A percentile compares a stretch with the other conserved stretches of the same genome.
Conservation (phyloP, 2,113 vertebrate species). For the Camelus bactrianus region DNA sequence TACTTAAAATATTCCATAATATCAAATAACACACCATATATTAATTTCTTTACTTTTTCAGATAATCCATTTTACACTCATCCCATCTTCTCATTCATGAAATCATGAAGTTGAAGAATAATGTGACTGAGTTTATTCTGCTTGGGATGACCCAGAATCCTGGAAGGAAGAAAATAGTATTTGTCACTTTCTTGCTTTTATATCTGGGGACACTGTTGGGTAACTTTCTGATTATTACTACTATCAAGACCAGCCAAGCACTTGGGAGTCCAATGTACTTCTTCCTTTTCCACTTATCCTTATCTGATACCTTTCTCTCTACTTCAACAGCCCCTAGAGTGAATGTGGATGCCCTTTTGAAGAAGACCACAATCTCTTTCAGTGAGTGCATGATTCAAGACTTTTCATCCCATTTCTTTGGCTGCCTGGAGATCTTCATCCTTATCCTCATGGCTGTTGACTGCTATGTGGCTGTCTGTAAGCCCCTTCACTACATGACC, state of each 20-base stretch:
- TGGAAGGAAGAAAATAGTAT: not conserved
- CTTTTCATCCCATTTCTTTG: constrained; percentile 53
- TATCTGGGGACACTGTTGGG: not conserved
- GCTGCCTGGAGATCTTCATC: constrained; percentile 39
- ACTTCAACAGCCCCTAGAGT: constrained; percentile 37
- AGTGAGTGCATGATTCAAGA: not conserved
- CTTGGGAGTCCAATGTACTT: constrained; percentile 52
- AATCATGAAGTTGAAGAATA: not conserved
- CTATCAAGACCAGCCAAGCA: constrained; percentile 3
- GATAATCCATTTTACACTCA: not conserved
- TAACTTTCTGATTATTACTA: constrained; percentile 29
- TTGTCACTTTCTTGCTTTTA: not conserved
- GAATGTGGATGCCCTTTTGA: not conserved
- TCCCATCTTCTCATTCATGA: not conserved
- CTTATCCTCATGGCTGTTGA: constrained; percentile 54
- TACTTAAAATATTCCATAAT: not conserved
- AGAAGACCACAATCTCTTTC: constrained; percentile 35
- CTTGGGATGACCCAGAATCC: not conserved
- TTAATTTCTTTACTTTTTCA: not conserved
- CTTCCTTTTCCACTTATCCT: constrained; percentile 69
- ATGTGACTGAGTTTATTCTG: not conserved
- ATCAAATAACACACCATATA: not conserved
- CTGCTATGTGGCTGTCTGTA: not conserved
- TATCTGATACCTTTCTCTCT: constrained; percentile 70
- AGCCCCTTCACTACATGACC: not conserved